Percentiles rank a stretch among this genome's conserved stretches.
Conservation (phyloP, 2,888 invertebrate species). For the Heteromyza rotundicornis region DNA sequence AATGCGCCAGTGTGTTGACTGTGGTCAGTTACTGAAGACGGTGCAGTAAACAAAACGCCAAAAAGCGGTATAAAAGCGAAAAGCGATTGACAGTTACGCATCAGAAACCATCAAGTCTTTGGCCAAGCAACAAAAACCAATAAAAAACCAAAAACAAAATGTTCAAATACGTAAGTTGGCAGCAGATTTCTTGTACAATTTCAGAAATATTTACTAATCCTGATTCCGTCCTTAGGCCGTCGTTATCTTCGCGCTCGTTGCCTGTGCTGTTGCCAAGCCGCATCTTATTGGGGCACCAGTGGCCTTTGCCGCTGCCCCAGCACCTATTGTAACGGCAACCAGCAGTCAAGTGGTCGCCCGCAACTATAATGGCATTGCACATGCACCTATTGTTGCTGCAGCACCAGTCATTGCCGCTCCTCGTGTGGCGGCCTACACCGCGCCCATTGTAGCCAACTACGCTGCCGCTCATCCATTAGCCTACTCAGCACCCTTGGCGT, state of each 20-base stretch:
- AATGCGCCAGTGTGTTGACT: not conserved
- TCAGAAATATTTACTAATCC: not conserved
- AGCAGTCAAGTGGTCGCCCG: constrained; percentile 49
- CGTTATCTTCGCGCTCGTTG: constrained; percentile 36
- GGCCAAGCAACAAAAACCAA: not conserved
- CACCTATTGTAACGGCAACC: constrained; percentile 46
- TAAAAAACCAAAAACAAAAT: constrained; percentile 30
- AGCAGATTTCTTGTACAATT: too few species aligned
- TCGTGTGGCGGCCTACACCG: not conserved
- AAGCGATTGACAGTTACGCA: not conserved
- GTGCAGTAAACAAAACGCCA: too few species aligned
- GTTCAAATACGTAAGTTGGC: constrained; percentile 42
- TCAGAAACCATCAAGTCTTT: not conserved
- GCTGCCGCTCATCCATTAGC: constrained; percentile 25
- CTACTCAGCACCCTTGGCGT: constrained; percentile 20
- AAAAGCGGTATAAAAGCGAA: constrained; percentile 1
- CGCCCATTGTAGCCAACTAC: constrained; percentile 16
- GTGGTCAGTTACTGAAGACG: not conserved
- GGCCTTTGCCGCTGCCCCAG: constrained; percentile 43
- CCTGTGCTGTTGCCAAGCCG: constrained; percentile 44
- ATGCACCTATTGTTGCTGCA: constrained; percentile 40
- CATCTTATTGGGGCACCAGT: constrained; percentile 26
- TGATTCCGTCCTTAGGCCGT: constrained; percentile 25
- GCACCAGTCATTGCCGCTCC: constrained; percentile 25
- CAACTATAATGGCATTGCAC: constrained; percentile 48